Conservation (phyloP, 2,113 vertebrate genomes). For the Oxyura jamaicensis region DNA sequence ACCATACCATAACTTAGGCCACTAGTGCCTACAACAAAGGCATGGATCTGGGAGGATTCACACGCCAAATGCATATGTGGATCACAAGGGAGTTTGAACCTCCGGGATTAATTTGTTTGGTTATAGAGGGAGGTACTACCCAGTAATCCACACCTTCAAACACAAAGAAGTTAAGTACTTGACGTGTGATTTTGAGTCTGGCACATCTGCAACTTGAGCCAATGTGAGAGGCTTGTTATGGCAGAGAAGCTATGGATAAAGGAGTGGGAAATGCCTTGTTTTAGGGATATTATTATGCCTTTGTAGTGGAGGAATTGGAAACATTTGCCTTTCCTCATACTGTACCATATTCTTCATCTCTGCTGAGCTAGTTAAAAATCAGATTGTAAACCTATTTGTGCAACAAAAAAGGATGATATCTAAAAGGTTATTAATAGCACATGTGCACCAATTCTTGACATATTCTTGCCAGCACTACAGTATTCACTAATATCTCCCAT, state of each 20-base stretch:
- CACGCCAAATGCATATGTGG: background rate
- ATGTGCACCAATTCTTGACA: background rate
- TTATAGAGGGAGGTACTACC: background rate
- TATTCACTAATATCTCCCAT: background rate
- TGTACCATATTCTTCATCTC: background rate
- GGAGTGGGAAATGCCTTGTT: background rate
- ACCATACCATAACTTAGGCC: background rate
- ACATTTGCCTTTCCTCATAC: background rate
- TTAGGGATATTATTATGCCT: background rate
- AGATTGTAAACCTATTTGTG: background rate
- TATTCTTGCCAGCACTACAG: background rate
- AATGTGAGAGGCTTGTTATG: background rate
- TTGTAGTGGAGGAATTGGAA: background rate
- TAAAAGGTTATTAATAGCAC: conserved; percentile 2
- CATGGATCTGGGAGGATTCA: background rate
- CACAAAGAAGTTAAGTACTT: background rate
- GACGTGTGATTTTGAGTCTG: background rate
- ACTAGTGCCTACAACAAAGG: background rate
- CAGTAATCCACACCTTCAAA: background rate
- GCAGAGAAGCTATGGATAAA: background rate
- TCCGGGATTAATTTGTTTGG: background rate
- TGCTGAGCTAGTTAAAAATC: conserved; percentile 11
- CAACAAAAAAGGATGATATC: background rate
- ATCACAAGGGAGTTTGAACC: background rate
- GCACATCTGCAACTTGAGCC: background rate